Base-by-base conservation (phyloP, 1,140 invertebrate species). In the Ceratitis capitata region DNA sequence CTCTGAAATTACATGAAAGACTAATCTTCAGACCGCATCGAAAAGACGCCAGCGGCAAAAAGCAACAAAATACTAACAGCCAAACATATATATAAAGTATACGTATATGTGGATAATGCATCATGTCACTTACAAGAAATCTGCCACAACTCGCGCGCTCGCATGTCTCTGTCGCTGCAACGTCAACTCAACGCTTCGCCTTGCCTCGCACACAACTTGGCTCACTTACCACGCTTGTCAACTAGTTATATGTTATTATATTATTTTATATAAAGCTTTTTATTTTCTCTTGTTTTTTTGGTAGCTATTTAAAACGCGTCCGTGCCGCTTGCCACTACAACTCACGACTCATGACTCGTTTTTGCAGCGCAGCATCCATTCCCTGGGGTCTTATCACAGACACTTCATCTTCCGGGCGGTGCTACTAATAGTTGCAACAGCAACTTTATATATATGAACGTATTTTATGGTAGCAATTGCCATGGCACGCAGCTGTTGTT, bases 341-440 rank as follows among this genome's bases (percentile, higher is more conserved):
- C 69, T 47, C 69, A 45, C 1, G n/a, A n/a, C 1, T n/a, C 19
- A 3, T 69, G 14, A 39, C 12, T 19, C 32, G 35, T 74, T 16
- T 74, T 12, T 19, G 58, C 26, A n/a, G 56, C 26, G 56, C 19
- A n/a, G 29, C 64, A 32, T 78, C 69, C 64, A 32, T 78, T 39
- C 69, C 69, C 69, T 78, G 69, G 69, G 69, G 69, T 78, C 39
- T 45, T 78, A 78, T 78, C 69, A 39, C 69, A 78, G 19, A 78
- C 69, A 78, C 69, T 78, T 78, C 39, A 78, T 78, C 69, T 45
- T 78, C 69, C 45, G 35, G n/a, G 39, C 69, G 23, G 39, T 14
- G 69, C 39, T 45, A 26, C 69, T 78, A 78, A 78, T 47, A 74
- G 69, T 47, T 45, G 35, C 69, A 78, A 39, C 69, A 78, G 39